phyloP scores from a whole-genome alignment of 1,140 invertebrate genomes.

The Pissodes strobi region DNA sequence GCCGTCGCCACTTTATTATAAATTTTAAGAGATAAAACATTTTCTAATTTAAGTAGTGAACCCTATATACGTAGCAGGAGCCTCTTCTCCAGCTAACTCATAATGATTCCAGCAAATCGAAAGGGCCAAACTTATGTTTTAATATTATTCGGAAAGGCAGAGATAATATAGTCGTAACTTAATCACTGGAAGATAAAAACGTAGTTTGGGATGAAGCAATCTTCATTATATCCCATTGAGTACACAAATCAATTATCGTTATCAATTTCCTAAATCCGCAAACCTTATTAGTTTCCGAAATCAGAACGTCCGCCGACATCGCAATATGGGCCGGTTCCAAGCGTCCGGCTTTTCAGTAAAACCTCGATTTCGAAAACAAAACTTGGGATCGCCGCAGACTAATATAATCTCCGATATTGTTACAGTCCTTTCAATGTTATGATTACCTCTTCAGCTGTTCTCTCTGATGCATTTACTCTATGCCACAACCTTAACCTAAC shows the following conservation, averaged over 20 bases:
- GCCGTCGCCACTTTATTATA: too few species aligned
- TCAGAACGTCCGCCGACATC: not conserved
- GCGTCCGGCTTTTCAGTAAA: constrained; percentile 15
- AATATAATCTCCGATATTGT: constrained; percentile 35
- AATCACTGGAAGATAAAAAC: too few species aligned
- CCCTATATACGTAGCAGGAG: too few species aligned
- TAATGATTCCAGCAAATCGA: too few species aligned
- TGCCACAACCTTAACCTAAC: constrained; percentile 11
- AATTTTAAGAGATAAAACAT: too few species aligned
- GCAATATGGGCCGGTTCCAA: constrained; percentile 6
- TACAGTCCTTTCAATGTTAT: constrained; percentile 34
- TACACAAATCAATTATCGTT: constrained; percentile 25
- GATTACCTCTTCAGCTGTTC: constrained; percentile 27
- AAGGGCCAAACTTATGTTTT: too few species aligned
- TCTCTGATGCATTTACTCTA: constrained; percentile 10
- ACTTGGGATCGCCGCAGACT: constrained; percentile 33
- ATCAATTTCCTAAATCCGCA: constrained; percentile 22
- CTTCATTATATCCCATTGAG: constrained; percentile 11
- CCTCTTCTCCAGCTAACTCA: too few species aligned
- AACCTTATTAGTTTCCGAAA: constrained; percentile 27
- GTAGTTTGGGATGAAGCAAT: constrained; percentile 1
- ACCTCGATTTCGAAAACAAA: constrained; percentile 34
- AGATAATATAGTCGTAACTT: too few species aligned
- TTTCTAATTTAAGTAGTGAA: too few species aligned
- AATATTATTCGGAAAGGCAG: too few species aligned